phyloP scores from a whole-genome alignment of 2,797 vertebrate genomes.

The Crenuchus spilurus region DNA sequence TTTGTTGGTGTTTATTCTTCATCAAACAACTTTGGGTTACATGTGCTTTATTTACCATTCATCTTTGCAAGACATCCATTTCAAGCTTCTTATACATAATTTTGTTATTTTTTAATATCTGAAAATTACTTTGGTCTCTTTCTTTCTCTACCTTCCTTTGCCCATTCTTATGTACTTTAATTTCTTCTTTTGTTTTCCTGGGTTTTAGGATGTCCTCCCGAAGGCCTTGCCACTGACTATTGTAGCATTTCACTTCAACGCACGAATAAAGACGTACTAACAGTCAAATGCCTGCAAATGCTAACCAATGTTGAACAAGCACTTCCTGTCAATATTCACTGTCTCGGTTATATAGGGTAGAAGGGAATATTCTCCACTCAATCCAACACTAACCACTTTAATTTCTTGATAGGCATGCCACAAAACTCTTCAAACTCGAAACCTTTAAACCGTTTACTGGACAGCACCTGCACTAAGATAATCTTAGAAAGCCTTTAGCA shows the following conservation, averaged over 20 bases:
- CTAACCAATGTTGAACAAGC: constrained; percentile 73
- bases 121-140: background rate
- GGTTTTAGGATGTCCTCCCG: constrained; percentile 66
- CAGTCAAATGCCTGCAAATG: constrained; percentile 88
- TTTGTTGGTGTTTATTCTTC: constrained; percentile 46
- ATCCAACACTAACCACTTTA: constrained; percentile 37
- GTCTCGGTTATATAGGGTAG: background rate
- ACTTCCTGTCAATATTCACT: background rate
- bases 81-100: constrained; percentile 38
- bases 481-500: background rate
- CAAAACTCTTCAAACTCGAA: constrained; percentile 4
- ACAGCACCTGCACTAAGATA: constrained; percentile 11
- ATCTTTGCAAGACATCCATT: constrained; percentile 46
- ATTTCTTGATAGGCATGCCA: constrained; percentile 12
- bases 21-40: constrained; percentile 63
- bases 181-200: constrained; percentile 71
- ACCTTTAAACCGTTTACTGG: constrained; percentile 14
- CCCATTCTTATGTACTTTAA: constrained; percentile 43
- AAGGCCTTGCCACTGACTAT: constrained; percentile 79
- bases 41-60: constrained; percentile 40
- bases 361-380: constrained; percentile 2
- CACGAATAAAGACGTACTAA: constrained; percentile 63
- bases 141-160: constrained; percentile 57
- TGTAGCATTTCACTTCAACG: constrained; percentile 60
- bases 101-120: constrained; percentile 39